Conservation (phyloP, 2,113 vertebrate genomes). For the Cathartes aura region DNA sequence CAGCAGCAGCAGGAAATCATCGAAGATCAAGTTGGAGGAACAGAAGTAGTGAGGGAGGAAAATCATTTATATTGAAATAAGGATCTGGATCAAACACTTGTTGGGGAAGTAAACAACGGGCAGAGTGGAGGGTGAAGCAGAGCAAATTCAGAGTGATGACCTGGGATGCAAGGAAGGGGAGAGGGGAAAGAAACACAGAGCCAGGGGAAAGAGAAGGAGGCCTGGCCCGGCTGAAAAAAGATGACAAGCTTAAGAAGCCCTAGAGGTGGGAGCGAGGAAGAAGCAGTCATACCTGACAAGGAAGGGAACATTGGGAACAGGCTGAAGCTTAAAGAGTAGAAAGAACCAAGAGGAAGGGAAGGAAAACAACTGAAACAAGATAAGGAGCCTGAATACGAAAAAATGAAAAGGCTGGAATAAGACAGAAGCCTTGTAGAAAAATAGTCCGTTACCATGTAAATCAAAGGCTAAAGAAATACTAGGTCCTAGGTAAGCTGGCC, state of each 20-base stretch:
- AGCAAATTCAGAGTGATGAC: background rate
- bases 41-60: background rate
- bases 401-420: background rate
- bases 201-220: background rate
- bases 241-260: background rate
- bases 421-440: background rate
- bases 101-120: background rate
- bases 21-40: background rate
- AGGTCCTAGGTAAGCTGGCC: background rate
- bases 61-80: background rate
- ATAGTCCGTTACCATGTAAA: background rate
- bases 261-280: fast-evolving
- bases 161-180: background rate
- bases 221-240: background rate
- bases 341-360: background rate
- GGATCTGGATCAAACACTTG: background rate
- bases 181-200: background rate
- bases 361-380: background rate
- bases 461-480: background rate
- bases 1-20: background rate
- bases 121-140: background rate
- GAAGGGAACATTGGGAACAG: background rate
- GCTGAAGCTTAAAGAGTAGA: background rate
- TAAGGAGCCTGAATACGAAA: background rate
- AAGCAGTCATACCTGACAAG: background rate